phyloP scores from a whole-genome alignment of 2,797 vertebrate genomes.

The Streptopelia turtur region DNA sequence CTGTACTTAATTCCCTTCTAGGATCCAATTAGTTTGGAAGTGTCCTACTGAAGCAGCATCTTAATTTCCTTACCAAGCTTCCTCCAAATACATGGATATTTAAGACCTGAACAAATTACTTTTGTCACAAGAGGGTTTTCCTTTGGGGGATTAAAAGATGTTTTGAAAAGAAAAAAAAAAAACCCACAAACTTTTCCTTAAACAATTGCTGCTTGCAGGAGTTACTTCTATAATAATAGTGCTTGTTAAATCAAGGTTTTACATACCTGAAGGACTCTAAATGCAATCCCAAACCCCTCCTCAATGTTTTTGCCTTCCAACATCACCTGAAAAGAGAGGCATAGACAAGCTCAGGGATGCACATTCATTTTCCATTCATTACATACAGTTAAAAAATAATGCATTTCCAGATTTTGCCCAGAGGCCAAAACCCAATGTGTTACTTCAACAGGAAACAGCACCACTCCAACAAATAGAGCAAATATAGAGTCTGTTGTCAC shows the following conservation, averaged over 20 bases:
- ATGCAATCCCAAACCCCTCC: slow-evolving; percentile 97
- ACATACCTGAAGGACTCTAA: slow-evolving; percentile 94
- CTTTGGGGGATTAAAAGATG: neutral
- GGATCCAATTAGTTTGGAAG: neutral
- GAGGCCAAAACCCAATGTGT: neutral
- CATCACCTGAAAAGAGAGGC: slow-evolving; percentile 86
- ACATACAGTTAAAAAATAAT: neutral
- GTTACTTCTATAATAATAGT: neutral
- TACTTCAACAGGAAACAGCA: neutral
- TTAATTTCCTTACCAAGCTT: neutral
- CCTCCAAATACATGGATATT: neutral
- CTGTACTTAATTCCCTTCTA: neutral
- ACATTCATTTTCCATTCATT: neutral
- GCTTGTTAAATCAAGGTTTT: neutral
- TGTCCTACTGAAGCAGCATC: neutral
- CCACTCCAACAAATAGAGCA: neutral
- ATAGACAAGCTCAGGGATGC: neutral
- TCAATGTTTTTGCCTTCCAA: slow-evolving; percentile 97
- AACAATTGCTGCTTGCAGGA: neutral
- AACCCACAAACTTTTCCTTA: neutral
- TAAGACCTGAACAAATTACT: neutral
- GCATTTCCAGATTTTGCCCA: neutral
- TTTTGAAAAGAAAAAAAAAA: neutral
- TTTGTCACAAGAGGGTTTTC: neutral
- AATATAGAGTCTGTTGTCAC: neutral